Conservation (phyloP, 1,140 invertebrate species). For the Cylas formicarius region DNA sequence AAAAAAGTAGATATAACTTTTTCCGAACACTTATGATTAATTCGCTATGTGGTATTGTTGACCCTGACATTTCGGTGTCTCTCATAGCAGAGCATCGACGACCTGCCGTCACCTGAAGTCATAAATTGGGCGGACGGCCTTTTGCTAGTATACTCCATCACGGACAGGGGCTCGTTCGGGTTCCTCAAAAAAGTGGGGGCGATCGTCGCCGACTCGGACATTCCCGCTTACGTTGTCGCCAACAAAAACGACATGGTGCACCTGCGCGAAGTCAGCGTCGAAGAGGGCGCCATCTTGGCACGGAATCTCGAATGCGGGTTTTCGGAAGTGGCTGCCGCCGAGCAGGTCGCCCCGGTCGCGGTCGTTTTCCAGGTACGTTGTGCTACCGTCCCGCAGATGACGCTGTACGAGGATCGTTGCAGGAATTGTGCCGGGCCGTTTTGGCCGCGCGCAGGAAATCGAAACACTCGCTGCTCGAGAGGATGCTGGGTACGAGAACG, state of each 20-base stretch:
- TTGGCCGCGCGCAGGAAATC: slow-evolving; percentile 67
- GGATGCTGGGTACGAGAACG: slow-evolving; percentile 69
- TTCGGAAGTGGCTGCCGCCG: slow-evolving; percentile 81
- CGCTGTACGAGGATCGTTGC: neutral
- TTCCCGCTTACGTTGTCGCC: slow-evolving; percentile 71
- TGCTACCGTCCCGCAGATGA: neutral
- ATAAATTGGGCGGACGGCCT: slow-evolving; percentile 85
- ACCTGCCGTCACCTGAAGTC: slow-evolving; percentile 66
- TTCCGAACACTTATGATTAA: too few relatives aligned
- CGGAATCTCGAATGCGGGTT: slow-evolving; percentile 84
- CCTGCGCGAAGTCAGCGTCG: slow-evolving; percentile 76
- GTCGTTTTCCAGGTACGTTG: slow-evolving; percentile 61
- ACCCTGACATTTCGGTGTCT: too few relatives aligned
- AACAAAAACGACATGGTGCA: slow-evolving; percentile 92
- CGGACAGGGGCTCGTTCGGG: slow-evolving; percentile 78
- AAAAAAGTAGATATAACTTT: too few relatives aligned
- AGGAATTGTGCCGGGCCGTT: slow-evolving; percentile 73
- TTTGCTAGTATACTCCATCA: slow-evolving; percentile 85
- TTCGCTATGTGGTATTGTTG: too few relatives aligned
- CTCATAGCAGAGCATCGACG: slow-evolving; percentile 55
- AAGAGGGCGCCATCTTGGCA: slow-evolving; percentile 81
- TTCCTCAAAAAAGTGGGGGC: slow-evolving; percentile 71
- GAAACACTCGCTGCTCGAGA: slow-evolving; percentile 72
- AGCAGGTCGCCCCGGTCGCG: slow-evolving; percentile 72
- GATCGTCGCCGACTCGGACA: slow-evolving; percentile 59